A percentile compares a stretch with the other conserved stretches of the same genome.
Conservation (phyloP, 2,888 invertebrate species). For the Euclidia mi region DNA sequence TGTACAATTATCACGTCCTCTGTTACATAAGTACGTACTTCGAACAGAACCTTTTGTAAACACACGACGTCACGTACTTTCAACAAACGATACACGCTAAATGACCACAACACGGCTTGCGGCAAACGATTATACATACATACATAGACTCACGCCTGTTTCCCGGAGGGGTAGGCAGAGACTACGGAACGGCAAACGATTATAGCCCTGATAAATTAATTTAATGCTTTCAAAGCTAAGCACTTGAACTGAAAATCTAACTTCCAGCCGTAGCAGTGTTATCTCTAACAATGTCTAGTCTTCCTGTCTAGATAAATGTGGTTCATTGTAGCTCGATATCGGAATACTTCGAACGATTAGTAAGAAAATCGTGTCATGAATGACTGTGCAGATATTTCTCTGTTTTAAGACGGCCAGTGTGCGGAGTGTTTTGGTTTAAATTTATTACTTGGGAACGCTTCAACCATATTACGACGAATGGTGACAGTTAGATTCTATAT, state of each 20-base stretch:
- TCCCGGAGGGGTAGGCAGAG: too few relatives aligned
- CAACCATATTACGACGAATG: too few relatives aligned
- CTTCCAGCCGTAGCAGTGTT: neutral
- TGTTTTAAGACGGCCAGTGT: too few relatives aligned
- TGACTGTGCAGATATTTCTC: too few relatives aligned
- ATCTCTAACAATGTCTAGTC: neutral
- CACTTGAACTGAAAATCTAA: neutral
- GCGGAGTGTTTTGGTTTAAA: too few relatives aligned
- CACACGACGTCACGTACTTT: constrained; percentile 45
- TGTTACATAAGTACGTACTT: neutral
- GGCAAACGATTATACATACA: too few relatives aligned
- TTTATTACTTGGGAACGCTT: too few relatives aligned
- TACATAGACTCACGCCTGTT: too few relatives aligned
- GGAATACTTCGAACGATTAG: neutral
- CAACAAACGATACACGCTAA: constrained; percentile 53
- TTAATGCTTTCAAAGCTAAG: neutral
- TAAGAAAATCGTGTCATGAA: neutral
- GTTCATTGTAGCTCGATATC: neutral
- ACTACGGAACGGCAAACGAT: constrained; percentile 46
- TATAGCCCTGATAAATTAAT: constrained; percentile 3
- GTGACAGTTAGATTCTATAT: too few relatives aligned
- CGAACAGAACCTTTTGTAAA: constrained; percentile 18
- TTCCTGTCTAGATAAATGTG: constrained; percentile 3
- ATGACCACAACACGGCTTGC: too few relatives aligned
- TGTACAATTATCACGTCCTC: constrained; percentile 9